Evolutionary conservation across 2,797 vertebrate genomes (phyloP), one percentile per base, ranked within the genome.

Genomic region (Thunnus albacares): DNA sequence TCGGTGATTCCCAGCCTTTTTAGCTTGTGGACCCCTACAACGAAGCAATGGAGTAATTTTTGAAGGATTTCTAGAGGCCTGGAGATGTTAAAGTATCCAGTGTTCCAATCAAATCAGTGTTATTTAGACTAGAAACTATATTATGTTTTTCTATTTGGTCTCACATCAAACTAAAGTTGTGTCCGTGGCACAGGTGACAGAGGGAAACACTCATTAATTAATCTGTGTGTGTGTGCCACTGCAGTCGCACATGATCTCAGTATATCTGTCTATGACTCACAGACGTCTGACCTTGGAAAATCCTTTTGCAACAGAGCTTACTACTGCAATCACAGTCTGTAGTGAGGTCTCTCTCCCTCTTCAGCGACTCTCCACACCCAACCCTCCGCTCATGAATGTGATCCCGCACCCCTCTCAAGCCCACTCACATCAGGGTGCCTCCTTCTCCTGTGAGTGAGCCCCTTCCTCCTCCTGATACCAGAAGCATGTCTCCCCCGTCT

Each of bases 291-390:
- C 52, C 73, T 72, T 74, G 30, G 28, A 78, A 61, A 33, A 70
- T 79, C 45, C 14, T 77, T 83, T 51, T 71, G 73, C 84, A 84
- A 55, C 69, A 74, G 66, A 81, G 52, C 47, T 77, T 78, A 52
- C 62, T 76, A 71, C 80, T 85, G 86, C 60, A 65, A 60, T 81
- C 85, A 90, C 88, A 83, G 85, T 89, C 60, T 80, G 84, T 77
- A 82, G 61, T 82, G 67, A 80, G 43, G 75, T 87, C 81, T 81
- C 83, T 84, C 88, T 81, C 82, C 79, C 82, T 78, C 80, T 75
- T 79, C 41, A 68, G 75, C 66, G 71, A 60, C 72, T 78, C 83
- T 83, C 79, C 71, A 60, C 58, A 75, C 74, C 62, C 28, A 77
- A 28, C 59, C 63, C 77, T 75, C 60, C n/a, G 10, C 45, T 83